Base-by-base conservation (phyloP, 2,113 vertebrate species). In the Otocyon megalotis region DNA sequence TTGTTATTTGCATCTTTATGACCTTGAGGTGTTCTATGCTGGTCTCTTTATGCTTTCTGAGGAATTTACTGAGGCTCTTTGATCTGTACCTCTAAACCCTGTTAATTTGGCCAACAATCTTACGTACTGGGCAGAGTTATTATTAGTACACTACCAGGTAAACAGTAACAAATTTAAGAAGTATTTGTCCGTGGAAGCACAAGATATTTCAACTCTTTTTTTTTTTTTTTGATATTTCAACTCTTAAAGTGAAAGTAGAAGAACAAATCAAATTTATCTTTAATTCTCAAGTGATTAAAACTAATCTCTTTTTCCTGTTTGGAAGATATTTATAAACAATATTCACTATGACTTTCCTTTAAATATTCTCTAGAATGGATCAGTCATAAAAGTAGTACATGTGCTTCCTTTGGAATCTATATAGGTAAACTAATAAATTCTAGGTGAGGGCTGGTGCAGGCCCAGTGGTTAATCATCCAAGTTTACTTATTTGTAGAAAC, bases 221-320 rank as follows among this genome's bases (percentile, higher is more conserved):
- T n/a, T n/a, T n/a, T n/a, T n/a, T n/a, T n/a, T n/a, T n/a, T n/a
- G 89, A 37, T 74, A 86, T 60, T 81, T 90, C 30, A 50, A 76
- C 71, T 81, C 35, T 93, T 93, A 58, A 92, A 83, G 28, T 62
- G 32, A 84, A 83, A 65, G 72, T 79, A 62, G 54, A 94, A 69
- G 22, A 93, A 81, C 71, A 56, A 84, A 26, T 90, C 28, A 88
- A 9, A 10, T 88, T 88, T 54, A n/a, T 16, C 58, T 92, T 84
- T 48, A 86, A 30, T 95, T 94, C 30, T 82, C 15, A 48, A 19
- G 17, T 63, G 35, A 90, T 5, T 81, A 13, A 83, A 91, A 89
- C 30, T 79, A 43, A 37, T 62, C 28, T 60, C 19, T 71, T 67
- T 20, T 63, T 19, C 8, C n/a, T 22, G 24, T 79, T 48, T 26